Percentiles rank a stretch among this genome's conserved stretches.
Conservation (phyloP, 2,888 invertebrate species). For the Mylabris sibirica region DNA sequence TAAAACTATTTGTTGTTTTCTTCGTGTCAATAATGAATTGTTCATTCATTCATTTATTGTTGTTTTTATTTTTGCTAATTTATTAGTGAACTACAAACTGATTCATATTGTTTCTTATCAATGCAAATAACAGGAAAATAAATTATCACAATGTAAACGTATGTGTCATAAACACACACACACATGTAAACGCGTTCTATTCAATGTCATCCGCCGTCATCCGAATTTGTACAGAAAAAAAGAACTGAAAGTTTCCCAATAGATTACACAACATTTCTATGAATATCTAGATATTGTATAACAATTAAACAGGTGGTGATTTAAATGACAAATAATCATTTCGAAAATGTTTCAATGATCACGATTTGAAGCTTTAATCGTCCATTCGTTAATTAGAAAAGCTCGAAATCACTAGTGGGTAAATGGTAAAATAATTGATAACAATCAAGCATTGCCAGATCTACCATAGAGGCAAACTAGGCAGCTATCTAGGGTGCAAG, state of each 20-base stretch:
- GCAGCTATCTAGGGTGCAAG: no score
- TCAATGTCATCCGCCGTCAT: conserved; percentile 4
- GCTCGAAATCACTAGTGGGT: no score
- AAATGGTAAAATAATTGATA: no score
- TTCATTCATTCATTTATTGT: neutral
- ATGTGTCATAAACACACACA: neutral
- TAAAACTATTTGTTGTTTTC: neutral
- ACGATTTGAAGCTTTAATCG: neutral
- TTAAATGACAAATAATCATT: neutral
- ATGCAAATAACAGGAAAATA: neutral
- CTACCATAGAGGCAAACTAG: no score
- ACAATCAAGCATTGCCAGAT: no score
- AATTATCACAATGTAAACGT: neutral
- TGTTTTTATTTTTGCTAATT: neutral
- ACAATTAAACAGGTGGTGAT: neutral
- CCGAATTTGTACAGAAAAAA: neutral
- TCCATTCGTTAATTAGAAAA: neutral
- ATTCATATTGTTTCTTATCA: conserved; percentile 9
- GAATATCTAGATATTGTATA: neutral
- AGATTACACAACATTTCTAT: neutral
- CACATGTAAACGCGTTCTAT: no score
- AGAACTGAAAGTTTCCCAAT: conserved; percentile 1
- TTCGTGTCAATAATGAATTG: neutral
- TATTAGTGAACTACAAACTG: neutral
- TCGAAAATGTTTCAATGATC: no score